Conservation (phyloP, 2,113 vertebrate species). For the Myotis yumanensis region DNA sequence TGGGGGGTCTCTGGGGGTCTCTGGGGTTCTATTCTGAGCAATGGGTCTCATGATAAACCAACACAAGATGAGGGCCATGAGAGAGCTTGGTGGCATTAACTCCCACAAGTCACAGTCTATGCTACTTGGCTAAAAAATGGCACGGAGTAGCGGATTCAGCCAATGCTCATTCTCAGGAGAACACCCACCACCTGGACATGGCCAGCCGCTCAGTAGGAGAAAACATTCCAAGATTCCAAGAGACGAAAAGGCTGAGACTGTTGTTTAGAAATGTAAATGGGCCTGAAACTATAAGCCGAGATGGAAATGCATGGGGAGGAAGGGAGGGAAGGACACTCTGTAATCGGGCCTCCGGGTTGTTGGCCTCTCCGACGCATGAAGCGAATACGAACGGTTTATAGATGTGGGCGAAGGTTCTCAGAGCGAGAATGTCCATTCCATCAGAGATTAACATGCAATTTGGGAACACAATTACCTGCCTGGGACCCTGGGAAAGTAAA, state of each 20-base stretch:
- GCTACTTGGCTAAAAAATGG: neutral
- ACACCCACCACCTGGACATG: neutral
- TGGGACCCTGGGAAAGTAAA: conserved; percentile 78
- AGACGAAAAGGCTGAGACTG: neutral
- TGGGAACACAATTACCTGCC: conserved; percentile 82
- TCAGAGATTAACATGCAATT: conserved; percentile 27
- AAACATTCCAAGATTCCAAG: neutral
- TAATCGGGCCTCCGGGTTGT: neutral
- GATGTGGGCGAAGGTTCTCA: conserved; percentile 14
- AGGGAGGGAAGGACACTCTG: neutral
- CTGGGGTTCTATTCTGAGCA: neutral
- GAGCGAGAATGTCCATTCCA: neutral
- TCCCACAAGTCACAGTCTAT: no score
- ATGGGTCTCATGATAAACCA: neutral
- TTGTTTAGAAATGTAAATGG: conserved; percentile 50
- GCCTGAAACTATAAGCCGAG: conserved; percentile 47
- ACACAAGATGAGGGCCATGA: neutral
- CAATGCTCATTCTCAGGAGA: neutral
- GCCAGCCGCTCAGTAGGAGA: neutral
- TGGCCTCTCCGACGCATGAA: neutral
- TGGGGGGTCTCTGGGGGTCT: no score
- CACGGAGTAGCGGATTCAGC: neutral
- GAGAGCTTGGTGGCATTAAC: neutral
- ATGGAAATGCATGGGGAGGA: neutral
- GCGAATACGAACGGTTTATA: neutral